Evolutionary conservation across 2,888 invertebrate species (phyloP), one percentile per base, ranked within the genome.

Genomic region (Peribatodes rhomboidaria): DNA sequence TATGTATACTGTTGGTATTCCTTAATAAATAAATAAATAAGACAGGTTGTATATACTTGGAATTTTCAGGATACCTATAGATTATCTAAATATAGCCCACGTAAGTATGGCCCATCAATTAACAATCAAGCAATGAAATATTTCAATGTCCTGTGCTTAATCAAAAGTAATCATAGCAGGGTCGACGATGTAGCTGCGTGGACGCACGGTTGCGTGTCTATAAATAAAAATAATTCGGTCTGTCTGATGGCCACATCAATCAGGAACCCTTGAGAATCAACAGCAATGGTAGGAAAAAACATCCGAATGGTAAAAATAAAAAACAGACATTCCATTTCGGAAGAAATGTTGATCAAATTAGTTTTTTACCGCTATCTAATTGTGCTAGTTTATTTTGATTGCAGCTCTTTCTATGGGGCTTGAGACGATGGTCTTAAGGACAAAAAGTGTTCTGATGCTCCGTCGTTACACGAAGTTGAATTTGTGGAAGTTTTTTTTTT

Each of bases 231-330:
- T 60, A 44, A 42, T 55, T 42, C 54, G 11, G 47, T 49, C 42
- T 14, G 65, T 67, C 69, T 72, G 72, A 70, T 69, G 66, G 67
- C 67, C 60, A 65, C 67, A 72, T 72, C 70, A 69, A 72, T 70
- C 72, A 68, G 67, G 68, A 69, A 61, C 67, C 61, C 68, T 71
- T 68, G 68, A 71, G 71, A 68, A 67, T 66, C 69, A 71, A 71
- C 71, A 69, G 69, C 65, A 68, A 62, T 67, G 61, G 55, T 66
- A 69, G 67, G 69, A 69, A 71, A 69, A 67, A 66, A 61, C 16
- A 42, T 16, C 18, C 54, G 27, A 56, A 59, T 59, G 52, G 11
- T 62, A 62, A 16, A 62, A 50, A 55, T 55, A 61, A 63, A 57
- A 46, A 63, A 50, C 16, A 13, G 39, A 41, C 62, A 57, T 57